phyloP scores from a whole-genome alignment of 2,888 invertebrate species.

The Lysandra bellargus region DNA sequence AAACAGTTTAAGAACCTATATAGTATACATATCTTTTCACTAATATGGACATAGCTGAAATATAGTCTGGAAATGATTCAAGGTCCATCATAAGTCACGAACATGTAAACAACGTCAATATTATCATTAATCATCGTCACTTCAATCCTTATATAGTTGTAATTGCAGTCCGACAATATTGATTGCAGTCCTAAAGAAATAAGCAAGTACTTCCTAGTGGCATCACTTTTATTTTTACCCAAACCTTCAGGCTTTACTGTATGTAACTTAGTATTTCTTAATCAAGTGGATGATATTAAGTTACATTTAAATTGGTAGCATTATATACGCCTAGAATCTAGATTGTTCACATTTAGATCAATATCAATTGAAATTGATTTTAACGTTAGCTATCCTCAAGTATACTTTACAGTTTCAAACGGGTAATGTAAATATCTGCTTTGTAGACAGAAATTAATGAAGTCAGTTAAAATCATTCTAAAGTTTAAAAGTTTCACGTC shows the following conservation, averaged over 20 bases:
- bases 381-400: no score
- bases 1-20: background rate
- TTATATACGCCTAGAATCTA: no score
- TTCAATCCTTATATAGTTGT: background rate
- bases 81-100: background rate
- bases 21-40: background rate
- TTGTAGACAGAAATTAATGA: no score
- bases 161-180: background rate
- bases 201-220: background rate
- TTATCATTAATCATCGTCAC: background rate
- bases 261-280: no score
- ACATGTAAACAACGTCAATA: background rate
- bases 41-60: background rate
- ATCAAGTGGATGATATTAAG: no score
- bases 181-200: background rate
- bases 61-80: background rate
- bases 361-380: no score
- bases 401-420: no score
- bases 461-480: no score
- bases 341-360: no score
- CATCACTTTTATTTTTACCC: constrained; percentile 2
- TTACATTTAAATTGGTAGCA: no score
- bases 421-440: no score
- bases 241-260: background rate
- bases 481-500: no score